Evolutionary conservation across 2,113 vertebrate species (phyloP).

Genomic region (Brevimyrus niger): DNA sequence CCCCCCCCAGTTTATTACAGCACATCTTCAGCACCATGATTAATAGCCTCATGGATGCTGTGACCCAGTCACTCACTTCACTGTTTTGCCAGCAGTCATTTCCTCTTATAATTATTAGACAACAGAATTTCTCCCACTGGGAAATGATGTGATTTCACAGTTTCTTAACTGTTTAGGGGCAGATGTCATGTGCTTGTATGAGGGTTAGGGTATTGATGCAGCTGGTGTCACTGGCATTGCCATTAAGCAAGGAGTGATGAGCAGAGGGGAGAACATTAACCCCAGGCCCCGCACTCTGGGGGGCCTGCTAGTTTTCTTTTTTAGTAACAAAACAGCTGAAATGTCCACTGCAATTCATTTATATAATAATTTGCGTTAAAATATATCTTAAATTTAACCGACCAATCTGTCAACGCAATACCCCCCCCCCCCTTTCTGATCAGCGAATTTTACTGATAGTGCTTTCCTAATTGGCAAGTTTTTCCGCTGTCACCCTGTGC

Average conservation of each 20-base stretch:
- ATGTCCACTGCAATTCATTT: not conserved
- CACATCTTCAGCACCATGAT: not conserved
- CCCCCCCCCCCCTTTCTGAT: not conserved
- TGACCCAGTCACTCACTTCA: not conserved
- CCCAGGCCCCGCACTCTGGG: not conserved
- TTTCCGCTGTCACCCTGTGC: too few relatives aligned
- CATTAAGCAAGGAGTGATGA: not conserved
- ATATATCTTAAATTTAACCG: not conserved
- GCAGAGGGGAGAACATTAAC: not conserved
- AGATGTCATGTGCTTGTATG: not conserved
- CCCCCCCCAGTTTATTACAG: not conserved
- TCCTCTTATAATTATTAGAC: not conserved
- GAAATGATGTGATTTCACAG: slow-evolving; percentile 3
- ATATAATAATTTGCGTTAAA: not conserved
- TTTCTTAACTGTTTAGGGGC: not conserved
- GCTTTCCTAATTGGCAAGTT: not conserved
- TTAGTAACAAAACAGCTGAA: not conserved
- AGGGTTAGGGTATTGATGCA: not conserved
- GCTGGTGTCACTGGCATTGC: not conserved
- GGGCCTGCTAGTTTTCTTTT: not conserved
- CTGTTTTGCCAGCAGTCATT: not conserved
- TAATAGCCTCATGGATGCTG: not conserved
- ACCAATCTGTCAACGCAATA: not conserved
- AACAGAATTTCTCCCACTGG: not conserved
- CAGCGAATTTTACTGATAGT: not conserved